Evolutionary conservation across 1,140 invertebrate genomes (phyloP).

Genomic region (Heliconius nattereri): DNA sequence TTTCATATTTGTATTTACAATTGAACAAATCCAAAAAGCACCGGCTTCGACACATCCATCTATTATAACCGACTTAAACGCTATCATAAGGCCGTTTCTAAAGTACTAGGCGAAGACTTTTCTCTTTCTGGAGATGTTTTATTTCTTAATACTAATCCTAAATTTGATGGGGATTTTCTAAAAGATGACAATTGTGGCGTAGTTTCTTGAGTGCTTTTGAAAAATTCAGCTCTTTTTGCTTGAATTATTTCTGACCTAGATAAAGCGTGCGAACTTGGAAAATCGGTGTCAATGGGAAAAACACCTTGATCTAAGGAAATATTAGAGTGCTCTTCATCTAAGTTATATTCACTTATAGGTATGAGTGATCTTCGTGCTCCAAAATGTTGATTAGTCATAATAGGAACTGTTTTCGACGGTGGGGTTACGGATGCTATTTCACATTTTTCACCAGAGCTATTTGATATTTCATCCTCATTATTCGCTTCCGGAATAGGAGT

Average conservation of each 20-base stretch:
- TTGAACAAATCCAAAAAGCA: slow-evolving; percentile 56
- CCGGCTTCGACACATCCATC: slow-evolving; percentile 45
- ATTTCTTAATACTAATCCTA: slow-evolving; percentile 41
- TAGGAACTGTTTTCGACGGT: slow-evolving; percentile 73
- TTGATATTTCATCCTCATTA: slow-evolving; percentile 85
- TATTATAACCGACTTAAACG: slow-evolving; percentile 22
- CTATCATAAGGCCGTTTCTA: slow-evolving; percentile 84
- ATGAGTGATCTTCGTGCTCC: slow-evolving; percentile 71
- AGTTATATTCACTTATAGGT: slow-evolving; percentile 64
- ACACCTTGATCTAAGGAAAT: slow-evolving; percentile 60
- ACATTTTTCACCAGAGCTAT: slow-evolving; percentile 79
- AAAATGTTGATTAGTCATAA: slow-evolving; percentile 75
- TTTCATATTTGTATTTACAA: slow-evolving; percentile 63
- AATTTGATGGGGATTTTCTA: slow-evolving; percentile 52
- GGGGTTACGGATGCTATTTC: slow-evolving; percentile 58
- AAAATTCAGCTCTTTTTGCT: slow-evolving; percentile 82
- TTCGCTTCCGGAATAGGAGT: slow-evolving; percentile 92
- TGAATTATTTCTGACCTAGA: slow-evolving; percentile 80
- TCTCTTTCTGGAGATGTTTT: slow-evolving; percentile 67
- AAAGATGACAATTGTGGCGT: slow-evolving; percentile 68
- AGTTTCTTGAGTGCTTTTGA: slow-evolving; percentile 68
- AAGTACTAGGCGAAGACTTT: slow-evolving; percentile 73
- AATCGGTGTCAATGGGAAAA: slow-evolving; percentile 63
- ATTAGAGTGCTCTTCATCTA: slow-evolving; percentile 52
- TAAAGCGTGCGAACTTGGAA: slow-evolving; percentile 53